Percentiles rank a stretch among this genome's conserved stretches.
phyloP scores from a whole-genome alignment of 2,888 invertebrate species.

The Erebia palarica region DNA sequence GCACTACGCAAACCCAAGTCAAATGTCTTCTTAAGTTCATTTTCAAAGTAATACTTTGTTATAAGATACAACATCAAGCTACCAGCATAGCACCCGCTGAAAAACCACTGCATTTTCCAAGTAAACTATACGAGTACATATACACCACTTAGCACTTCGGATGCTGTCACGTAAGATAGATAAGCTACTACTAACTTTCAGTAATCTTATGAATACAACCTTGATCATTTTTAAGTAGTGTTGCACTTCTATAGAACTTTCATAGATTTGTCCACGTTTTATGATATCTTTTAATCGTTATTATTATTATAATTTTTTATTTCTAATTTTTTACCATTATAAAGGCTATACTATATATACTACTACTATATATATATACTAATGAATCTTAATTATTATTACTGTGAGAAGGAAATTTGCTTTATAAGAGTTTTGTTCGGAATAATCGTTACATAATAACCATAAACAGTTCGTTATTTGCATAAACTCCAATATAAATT shows the following conservation, averaged over 20 bases:
- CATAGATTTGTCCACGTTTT: neutral
- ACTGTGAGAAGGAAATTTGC: too few species aligned
- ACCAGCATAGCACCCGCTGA: conserved; percentile 62
- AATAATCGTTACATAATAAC: too few species aligned
- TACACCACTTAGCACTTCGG: conserved; percentile 15
- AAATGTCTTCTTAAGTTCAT: conserved; percentile 64
- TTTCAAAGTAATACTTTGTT: conserved; percentile 62
- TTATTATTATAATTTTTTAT: too few species aligned
- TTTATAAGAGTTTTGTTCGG: too few species aligned
- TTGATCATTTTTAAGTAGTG: conserved; percentile 28
- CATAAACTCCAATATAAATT: too few species aligned
- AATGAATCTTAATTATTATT: too few species aligned
- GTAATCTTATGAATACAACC: conserved; percentile 34
- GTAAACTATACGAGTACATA: conserved; percentile 17
- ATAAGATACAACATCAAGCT: conserved; percentile 62
- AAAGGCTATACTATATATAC: too few species aligned
- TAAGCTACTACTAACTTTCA: conserved; percentile 49
- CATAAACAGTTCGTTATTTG: too few species aligned
- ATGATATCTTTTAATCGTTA: too few species aligned
- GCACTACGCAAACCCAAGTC: conserved; percentile 48
- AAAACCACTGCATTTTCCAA: conserved; percentile 51
- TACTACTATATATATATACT: too few species aligned
- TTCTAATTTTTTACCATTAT: too few species aligned
- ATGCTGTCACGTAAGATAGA: conserved; percentile 46
- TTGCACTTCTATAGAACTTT: neutral